Conservation (phyloP, 2,113 vertebrate genomes). For the Thalassoma bifasciatum region DNA sequence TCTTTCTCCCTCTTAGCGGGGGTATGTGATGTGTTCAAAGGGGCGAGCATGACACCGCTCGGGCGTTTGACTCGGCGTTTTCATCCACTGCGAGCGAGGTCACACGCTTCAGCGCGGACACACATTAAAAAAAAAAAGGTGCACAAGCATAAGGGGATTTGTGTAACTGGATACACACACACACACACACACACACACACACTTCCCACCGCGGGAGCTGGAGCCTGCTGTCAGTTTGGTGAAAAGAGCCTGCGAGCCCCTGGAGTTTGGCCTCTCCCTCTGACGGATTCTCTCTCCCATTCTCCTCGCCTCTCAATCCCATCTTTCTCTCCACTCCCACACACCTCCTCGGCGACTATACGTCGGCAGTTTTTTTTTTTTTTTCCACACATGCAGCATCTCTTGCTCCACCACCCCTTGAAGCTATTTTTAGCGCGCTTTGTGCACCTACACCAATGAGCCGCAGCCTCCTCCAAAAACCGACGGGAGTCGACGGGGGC, state of each 20-base stretch:
- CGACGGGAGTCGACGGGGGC: no score
- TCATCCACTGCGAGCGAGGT: slow-evolving; percentile 49
- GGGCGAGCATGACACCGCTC: slow-evolving; percentile 35
- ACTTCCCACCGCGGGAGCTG: slow-evolving; percentile 46
- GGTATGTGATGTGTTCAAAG: slow-evolving; percentile 38
- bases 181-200: slow-evolving; percentile 25
- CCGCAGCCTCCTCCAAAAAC: slow-evolving; percentile 55
- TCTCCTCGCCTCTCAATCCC: background rate
- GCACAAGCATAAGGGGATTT: slow-evolving; percentile 51
- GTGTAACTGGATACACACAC: slow-evolving; percentile 64
- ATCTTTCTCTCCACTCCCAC: slow-evolving; percentile 20
- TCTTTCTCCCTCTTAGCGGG: background rate
- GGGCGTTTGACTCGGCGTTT: slow-evolving; percentile 54
- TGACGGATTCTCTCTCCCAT: slow-evolving; percentile 27
- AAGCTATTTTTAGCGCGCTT: slow-evolving; percentile 75
- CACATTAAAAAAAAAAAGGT: slow-evolving; percentile 38
- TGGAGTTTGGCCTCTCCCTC: slow-evolving; percentile 53
- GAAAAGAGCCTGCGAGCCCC: slow-evolving; percentile 55
- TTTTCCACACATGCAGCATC: slow-evolving; percentile 22
- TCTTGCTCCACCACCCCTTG: slow-evolving; percentile 39
- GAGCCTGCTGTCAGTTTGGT: slow-evolving; percentile 62
- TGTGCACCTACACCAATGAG: slow-evolving; percentile 67
- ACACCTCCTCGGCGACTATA: background rate
- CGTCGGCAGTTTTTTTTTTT: background rate
- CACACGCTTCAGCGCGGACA: slow-evolving; percentile 20